Evolutionary conservation across 2,888 invertebrate genomes (phyloP).

Genomic region (Cryptus armator): DNA sequence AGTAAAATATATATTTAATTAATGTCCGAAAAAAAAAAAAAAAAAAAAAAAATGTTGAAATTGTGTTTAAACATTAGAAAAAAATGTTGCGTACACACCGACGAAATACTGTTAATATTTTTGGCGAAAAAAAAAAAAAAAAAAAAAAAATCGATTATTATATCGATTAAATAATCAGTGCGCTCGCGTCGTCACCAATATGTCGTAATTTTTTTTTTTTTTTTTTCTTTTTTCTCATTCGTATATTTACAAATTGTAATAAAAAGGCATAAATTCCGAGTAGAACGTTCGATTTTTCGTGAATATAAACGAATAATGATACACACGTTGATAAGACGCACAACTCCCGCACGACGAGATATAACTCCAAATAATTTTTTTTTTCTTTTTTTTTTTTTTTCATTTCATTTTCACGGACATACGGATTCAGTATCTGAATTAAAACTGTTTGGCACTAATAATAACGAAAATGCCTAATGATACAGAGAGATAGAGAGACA

Average conservation of each 20-base stretch:
- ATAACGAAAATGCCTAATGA: constrained; percentile 27
- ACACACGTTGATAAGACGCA: constrained; percentile 6
- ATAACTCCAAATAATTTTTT: neutral
- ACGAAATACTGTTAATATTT: constrained; percentile 28
- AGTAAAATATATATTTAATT: constrained; percentile 39
- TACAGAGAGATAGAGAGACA: neutral
- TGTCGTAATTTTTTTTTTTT: neutral
- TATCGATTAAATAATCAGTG: constrained; percentile 7
- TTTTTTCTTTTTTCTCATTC: constrained; percentile 51
- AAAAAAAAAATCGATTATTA: constrained; percentile 24
- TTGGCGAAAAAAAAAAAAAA: constrained; percentile 25
- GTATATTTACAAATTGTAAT: constrained; percentile 66
- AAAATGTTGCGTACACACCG: constrained; percentile 30
- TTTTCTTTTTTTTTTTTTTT: too few species aligned
- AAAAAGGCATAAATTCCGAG: constrained; percentile 58
- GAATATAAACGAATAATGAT: neutral
- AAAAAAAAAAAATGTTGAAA: constrained; percentile 36
- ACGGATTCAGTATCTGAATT: constrained; percentile 10
- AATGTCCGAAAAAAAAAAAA: constrained; percentile 37
- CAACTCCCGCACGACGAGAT: constrained; percentile 16
- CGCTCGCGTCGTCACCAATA: constrained; percentile 32
- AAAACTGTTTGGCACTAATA: constrained; percentile 42
- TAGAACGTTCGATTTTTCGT: constrained; percentile 51
- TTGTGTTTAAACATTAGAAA: constrained; percentile 35
- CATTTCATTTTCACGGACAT: constrained; percentile 3